These are phyloP conservation scores for Coreoperca whiteheadi DNA, from an alignment of 2,113 vertebrate genomes.

Conservation along the genomic window DNA sequence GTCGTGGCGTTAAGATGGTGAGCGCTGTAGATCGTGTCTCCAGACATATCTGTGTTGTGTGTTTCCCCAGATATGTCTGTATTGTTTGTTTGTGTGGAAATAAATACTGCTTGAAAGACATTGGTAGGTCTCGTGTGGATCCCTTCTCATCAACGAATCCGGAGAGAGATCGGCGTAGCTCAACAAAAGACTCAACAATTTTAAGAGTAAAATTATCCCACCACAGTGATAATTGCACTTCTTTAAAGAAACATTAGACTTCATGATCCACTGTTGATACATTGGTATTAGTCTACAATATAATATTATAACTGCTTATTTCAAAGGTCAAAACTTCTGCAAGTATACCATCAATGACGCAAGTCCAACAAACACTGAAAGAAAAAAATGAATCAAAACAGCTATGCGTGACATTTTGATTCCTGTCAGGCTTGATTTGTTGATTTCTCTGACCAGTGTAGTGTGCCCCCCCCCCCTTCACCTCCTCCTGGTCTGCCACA, in stretches of 20 bases:
- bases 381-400: background rate
- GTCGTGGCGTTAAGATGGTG: too few relatives aligned
- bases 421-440: conserved; percentile 24
- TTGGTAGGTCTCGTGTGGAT: too few relatives aligned
- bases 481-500: conserved; percentile 17
- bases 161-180: too few relatives aligned
- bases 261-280: background rate
- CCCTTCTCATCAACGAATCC: too few relatives aligned
- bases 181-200: too few relatives aligned
- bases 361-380: background rate
- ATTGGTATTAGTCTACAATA: background rate
- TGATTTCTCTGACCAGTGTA: conserved; percentile 17
- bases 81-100: too few relatives aligned
- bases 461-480: conserved; percentile 1
- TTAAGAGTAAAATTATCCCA: background rate
- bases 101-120: too few relatives aligned
- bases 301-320: background rate
- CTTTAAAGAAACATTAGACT: background rate
- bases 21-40: too few relatives aligned
- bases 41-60: too few relatives aligned
- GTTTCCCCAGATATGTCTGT: too few relatives aligned
- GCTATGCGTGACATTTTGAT: conserved; percentile 26
- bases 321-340: background rate
- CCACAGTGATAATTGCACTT: background rate
- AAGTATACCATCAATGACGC: background rate